Conservation (phyloP, 2,113 vertebrate genomes). For the Laticauda laticaudata region DNA sequence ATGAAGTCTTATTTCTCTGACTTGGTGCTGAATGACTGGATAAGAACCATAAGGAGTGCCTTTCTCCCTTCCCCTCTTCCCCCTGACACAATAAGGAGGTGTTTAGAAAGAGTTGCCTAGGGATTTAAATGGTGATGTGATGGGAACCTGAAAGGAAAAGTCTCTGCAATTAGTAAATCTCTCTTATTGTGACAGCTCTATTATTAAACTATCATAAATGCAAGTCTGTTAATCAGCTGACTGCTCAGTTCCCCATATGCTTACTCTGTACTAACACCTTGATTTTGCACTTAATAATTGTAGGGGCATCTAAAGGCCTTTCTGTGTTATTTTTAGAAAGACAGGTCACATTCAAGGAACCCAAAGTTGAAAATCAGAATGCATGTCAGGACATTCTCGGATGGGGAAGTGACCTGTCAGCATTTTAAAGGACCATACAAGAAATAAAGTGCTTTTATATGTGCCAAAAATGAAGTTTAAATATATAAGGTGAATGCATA, state of each 20-base stretch:
- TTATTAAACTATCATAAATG: constrained; percentile 71
- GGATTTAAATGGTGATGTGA: constrained; percentile 65
- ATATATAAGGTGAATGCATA: neutral
- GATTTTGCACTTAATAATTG: neutral
- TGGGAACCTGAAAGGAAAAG: constrained; percentile 65
- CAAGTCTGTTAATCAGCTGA: constrained; percentile 67
- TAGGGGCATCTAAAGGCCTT: neutral
- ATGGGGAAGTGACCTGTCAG: neutral
- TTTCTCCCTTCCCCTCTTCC: constrained; percentile 3
- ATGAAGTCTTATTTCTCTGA: neutral
- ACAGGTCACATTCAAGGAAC: neutral
- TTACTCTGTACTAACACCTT: constrained; percentile 36
- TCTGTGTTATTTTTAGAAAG: neutral
- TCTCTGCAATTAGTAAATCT: constrained; percentile 71
- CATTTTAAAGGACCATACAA: neutral
- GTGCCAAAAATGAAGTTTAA: neutral
- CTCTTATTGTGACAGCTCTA: constrained; percentile 71
- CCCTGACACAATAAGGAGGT: constrained; percentile 42
- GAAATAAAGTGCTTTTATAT: neutral
- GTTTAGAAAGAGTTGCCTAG: constrained; percentile 23
- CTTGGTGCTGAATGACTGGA: constrained; percentile 21
- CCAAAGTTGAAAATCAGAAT: neutral
- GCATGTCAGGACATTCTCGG: neutral
- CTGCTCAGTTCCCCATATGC: constrained; percentile 54
- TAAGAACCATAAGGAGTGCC: constrained; percentile 24